Evolutionary conservation across 2,113 vertebrate genomes (phyloP).

Genomic region (Camelus dromedarius): DNA sequence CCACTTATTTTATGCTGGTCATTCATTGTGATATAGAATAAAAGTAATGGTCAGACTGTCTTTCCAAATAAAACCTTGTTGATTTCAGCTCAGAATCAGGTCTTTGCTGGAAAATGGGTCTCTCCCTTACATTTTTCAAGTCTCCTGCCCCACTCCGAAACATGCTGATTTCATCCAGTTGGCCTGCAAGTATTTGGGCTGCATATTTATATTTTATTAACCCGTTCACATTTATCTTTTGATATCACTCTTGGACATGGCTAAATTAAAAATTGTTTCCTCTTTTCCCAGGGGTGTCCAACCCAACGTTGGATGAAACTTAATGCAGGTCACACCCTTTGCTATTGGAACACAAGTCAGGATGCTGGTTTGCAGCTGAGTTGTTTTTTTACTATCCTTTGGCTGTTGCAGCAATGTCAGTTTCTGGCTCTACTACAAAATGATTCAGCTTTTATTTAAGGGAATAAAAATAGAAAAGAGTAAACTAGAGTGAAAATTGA

Average conservation of each 20-base stretch:
- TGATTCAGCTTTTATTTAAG: neutral
- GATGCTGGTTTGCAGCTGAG: neutral
- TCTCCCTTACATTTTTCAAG: neutral
- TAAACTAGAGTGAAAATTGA: neutral
- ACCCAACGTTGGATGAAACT: neutral
- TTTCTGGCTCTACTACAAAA: neutral
- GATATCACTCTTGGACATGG: neutral
- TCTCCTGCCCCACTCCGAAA: neutral
- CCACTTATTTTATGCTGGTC: neutral
- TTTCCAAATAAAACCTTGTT: neutral
- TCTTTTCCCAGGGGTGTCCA: neutral
- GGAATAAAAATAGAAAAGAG: neutral
- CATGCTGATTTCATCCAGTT: neutral
- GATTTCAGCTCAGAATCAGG: neutral
- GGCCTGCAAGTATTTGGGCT: neutral
- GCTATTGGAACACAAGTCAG: neutral
- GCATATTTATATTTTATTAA: neutral
- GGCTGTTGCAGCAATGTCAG: no score
- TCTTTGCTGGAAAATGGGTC: neutral
- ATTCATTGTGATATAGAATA: neutral
- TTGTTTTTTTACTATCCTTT: neutral
- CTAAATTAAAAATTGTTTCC: slow-evolving; percentile 7
- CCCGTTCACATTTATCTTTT: neutral
- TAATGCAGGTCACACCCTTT: neutral
- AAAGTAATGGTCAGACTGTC: neutral